Conservation (phyloP, 2,797 vertebrate genomes). For the Varecia variegata region DNA sequence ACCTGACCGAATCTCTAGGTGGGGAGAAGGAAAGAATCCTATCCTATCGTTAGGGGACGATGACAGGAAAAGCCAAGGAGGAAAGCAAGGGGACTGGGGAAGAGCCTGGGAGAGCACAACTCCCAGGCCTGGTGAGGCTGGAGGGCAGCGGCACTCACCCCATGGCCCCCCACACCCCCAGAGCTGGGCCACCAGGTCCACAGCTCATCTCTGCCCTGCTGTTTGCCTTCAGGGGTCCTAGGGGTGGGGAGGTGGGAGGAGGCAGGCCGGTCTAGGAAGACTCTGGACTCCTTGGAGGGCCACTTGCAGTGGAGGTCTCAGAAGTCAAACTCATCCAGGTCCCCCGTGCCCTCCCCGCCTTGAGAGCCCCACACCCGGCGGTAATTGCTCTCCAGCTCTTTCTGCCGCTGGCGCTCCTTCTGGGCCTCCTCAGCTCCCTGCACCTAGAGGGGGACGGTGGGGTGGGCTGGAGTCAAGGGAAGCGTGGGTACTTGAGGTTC, state of each 20-base stretch:
- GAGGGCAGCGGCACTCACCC: neutral
- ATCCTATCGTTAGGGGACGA: neutral
- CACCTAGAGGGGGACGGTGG: constrained; percentile 81
- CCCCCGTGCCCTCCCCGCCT: constrained; percentile 80
- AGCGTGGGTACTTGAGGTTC: neutral
- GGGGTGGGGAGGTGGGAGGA: neutral
- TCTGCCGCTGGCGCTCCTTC: constrained; percentile 92
- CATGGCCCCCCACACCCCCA: neutral
- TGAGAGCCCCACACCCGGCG: constrained; percentile 90
- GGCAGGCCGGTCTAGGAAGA: constrained; percentile 3
- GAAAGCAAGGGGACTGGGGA: neutral
- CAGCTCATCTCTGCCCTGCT: constrained; percentile 23
- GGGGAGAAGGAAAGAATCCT: neutral
- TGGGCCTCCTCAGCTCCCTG: constrained; percentile 94
- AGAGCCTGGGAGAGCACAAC: neutral
- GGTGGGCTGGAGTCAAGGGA: neutral
- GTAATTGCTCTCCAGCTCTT: constrained; percentile 94
- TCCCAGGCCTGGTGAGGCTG: neutral
- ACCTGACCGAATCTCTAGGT: neutral
- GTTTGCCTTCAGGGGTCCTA: neutral
- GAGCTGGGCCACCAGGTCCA: neutral
- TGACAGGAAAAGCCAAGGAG: neutral
- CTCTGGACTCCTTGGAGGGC: neutral
- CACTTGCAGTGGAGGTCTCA: constrained; percentile 77
- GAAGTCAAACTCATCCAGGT: constrained; percentile 92